A percentile compares a stretch with the other conserved stretches of the same genome.
Evolutionary conservation across 2,888 invertebrate genomes (phyloP).

Genomic region (Arctia plantaginis): DNA sequence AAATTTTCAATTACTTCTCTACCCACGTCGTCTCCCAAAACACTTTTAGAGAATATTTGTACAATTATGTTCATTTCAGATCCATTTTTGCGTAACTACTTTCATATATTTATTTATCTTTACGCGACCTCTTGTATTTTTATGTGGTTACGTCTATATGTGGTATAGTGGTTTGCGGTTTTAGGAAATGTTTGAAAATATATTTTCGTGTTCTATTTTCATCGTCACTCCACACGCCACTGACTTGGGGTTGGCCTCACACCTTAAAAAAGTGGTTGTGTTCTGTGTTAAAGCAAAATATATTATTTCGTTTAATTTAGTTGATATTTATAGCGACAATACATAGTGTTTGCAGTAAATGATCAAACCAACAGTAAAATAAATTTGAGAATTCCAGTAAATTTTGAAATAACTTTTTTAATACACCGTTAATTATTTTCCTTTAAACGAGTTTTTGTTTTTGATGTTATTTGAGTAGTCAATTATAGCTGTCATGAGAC

Average conservation of each 20-base stretch:
- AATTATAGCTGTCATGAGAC: too few species aligned
- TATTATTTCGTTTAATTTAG: not conserved
- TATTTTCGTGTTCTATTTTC: not conserved
- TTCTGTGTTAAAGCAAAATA: not conserved
- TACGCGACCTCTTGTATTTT: not conserved
- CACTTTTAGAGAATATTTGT: not conserved
- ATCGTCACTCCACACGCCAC: not conserved
- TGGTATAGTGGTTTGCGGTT: not conserved
- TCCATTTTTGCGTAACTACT: not conserved
- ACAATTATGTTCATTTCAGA: not conserved
- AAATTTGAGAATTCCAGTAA: not conserved
- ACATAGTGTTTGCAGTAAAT: too few species aligned
- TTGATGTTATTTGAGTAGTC: too few species aligned
- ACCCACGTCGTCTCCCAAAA: not conserved
- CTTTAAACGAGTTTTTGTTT: too few species aligned
- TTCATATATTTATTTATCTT: not conserved
- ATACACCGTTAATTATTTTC: too few species aligned
- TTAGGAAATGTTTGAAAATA: not conserved
- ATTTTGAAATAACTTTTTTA: not conserved
- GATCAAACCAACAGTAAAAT: not conserved
- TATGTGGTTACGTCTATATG: not conserved
- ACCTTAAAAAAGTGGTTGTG: not conserved
- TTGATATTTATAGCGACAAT: not conserved
- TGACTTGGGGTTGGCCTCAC: slow-evolving; percentile 1
- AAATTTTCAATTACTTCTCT: too few species aligned